Conservation (phyloP, 2,888 invertebrate species). For the Odontocolon sp. region DNA sequence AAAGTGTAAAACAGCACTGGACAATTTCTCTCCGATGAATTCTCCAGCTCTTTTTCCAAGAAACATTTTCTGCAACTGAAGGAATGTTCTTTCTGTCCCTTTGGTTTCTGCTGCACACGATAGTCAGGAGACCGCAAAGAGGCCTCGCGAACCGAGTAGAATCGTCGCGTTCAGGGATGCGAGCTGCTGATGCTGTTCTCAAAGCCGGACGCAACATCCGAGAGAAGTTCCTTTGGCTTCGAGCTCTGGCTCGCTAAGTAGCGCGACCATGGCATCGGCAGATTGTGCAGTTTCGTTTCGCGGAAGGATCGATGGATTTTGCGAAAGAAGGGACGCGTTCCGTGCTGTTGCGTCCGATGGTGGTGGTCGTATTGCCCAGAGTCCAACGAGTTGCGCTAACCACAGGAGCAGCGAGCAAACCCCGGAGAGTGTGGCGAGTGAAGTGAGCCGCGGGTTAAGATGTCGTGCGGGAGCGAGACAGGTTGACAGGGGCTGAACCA, state of each 20-base stretch:
- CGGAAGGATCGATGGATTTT: conserved; percentile 66
- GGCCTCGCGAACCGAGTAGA: background rate
- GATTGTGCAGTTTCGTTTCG: conserved; percentile 50
- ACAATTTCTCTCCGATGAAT: background rate
- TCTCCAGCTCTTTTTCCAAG: background rate
- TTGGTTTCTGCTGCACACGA: background rate
- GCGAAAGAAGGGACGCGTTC: conserved; percentile 65
- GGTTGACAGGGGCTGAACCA: conserved; percentile 79
- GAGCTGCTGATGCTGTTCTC: background rate
- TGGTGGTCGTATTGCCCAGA: background rate
- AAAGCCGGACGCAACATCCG: conserved; percentile 11
- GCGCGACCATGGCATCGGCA: conserved; percentile 19
- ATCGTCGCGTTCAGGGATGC: background rate
- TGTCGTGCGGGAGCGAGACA: conserved; percentile 75
- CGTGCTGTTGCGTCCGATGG: too few relatives aligned
- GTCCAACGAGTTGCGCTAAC: background rate
- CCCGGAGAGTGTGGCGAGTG: background rate
- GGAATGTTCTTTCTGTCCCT: background rate
- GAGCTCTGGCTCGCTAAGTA: background rate
- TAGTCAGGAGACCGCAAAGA: background rate
- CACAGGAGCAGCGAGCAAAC: background rate
- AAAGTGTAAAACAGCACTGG: too few relatives aligned
- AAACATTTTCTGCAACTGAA: background rate
- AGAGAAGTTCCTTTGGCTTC: background rate
- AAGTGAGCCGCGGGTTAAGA: conserved; percentile 71